Conservation (phyloP, 2,797 vertebrate genomes). For the Florisuga fusca region DNA sequence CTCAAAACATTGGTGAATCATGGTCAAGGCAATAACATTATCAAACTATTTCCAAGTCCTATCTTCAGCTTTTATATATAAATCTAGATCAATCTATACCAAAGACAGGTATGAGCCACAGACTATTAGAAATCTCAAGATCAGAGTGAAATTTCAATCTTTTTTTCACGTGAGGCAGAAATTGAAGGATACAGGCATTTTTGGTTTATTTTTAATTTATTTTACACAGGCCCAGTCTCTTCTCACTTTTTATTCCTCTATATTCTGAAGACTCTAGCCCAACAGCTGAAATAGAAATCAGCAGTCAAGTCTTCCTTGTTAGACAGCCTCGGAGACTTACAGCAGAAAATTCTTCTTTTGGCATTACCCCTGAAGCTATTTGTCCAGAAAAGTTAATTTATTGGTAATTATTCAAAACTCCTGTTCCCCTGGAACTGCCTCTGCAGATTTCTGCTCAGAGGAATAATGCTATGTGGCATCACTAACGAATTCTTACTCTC, state of each 20-base stretch:
- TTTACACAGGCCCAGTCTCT: neutral
- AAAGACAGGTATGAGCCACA: neutral
- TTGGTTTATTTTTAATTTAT: neutral
- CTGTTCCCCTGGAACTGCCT: neutral
- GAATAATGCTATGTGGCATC: neutral
- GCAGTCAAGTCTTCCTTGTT: neutral
- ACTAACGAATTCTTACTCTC: neutral
- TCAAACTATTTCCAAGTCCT: neutral
- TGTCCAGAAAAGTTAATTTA: neutral
- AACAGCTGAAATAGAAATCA: neutral
- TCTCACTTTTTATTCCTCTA: neutral
- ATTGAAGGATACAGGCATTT: neutral
- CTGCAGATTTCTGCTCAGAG: neutral
- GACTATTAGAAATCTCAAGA: neutral
- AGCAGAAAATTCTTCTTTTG: neutral
- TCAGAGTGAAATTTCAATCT: neutral
- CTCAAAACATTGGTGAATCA: neutral
- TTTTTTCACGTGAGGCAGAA: neutral
- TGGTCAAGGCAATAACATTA: neutral
- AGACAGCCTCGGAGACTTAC: neutral
- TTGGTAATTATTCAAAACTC: neutral
- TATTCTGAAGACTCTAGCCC: neutral
- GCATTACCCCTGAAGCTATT: neutral
- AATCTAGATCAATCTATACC: neutral
- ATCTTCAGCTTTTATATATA: neutral